These are phyloP conservation scores for Harpagus bidentatus DNA, from an alignment of 2,113 vertebrate genomes.

Conservation along the genomic window DNA sequence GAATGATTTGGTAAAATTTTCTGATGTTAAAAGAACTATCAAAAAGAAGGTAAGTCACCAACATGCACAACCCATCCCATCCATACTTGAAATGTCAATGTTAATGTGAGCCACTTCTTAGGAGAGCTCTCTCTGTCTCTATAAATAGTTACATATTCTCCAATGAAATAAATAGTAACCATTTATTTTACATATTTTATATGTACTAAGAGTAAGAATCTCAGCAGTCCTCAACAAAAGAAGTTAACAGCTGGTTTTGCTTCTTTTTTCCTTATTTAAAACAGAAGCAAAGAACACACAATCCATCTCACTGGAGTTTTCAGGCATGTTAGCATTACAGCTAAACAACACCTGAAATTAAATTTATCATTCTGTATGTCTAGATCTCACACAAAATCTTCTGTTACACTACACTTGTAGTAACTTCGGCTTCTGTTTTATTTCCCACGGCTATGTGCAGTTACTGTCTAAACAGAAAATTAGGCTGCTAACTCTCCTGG, in stretches of 20 bases:
- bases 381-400: not conserved
- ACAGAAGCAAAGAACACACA: not conserved
- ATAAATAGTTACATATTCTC: not conserved
- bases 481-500: not conserved
- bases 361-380: not conserved
- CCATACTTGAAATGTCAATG: not conserved
- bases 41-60: not conserved
- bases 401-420: not conserved
- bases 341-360: not conserved
- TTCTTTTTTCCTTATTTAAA: not conserved
- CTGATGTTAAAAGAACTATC: not conserved
- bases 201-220: not conserved
- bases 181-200: not conserved
- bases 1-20: not conserved
- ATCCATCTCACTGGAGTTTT: not conserved
- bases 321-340: not conserved
- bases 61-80: not conserved
- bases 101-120: rapidly evolving
- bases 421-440: not conserved
- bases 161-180: not conserved
- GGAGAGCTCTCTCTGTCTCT: not conserved
- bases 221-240: not conserved
- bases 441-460: not conserved
- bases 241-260: not conserved
- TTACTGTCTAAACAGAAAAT: not conserved